Evolutionary conservation across 2,888 invertebrate genomes (phyloP).

Genomic region (Pocota personata): DNA sequence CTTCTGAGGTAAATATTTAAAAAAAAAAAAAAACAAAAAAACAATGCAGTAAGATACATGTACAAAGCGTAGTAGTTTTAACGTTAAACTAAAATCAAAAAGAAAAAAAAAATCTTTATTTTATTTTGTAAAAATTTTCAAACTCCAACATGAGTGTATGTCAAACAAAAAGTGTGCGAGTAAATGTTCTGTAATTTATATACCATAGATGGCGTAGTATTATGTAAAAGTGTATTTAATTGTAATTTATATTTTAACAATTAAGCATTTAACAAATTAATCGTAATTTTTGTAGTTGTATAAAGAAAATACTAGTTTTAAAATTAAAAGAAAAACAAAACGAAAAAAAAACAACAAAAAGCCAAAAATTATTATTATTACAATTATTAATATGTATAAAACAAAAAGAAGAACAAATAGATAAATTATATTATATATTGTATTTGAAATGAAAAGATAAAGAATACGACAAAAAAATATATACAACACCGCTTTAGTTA

Average conservation of each 20-base stretch:
- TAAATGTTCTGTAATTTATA: conserved; percentile 59
- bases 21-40: too few relatives aligned
- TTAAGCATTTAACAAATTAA: conserved; percentile 57
- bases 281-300: conserved; percentile 61
- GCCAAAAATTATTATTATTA: conserved; percentile 65
- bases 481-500: conserved; percentile 68
- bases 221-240: conserved; percentile 42
- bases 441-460: conserved; percentile 43
- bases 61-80: conserved; percentile 41
- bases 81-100: conserved; percentile 4
- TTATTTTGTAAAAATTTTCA: not conserved
- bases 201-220: conserved; percentile 29
- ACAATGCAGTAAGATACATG: conserved; percentile 23
- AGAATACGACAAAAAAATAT: conserved; percentile 34
- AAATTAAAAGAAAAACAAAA: conserved; percentile 9
- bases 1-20: not conserved
- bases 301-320: conserved; percentile 21
- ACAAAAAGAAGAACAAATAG: conserved; percentile 34
- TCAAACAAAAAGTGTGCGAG: conserved; percentile 18
- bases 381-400: conserved; percentile 30
- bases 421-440: conserved; percentile 70
- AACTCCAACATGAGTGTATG: conserved; percentile 14
- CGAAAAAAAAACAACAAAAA: conserved; percentile 26
- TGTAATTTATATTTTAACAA: conserved; percentile 50
- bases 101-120: not conserved